Evolutionary conservation across 2,888 invertebrate genomes (phyloP).

Genomic region (Drosophila formosana): DNA sequence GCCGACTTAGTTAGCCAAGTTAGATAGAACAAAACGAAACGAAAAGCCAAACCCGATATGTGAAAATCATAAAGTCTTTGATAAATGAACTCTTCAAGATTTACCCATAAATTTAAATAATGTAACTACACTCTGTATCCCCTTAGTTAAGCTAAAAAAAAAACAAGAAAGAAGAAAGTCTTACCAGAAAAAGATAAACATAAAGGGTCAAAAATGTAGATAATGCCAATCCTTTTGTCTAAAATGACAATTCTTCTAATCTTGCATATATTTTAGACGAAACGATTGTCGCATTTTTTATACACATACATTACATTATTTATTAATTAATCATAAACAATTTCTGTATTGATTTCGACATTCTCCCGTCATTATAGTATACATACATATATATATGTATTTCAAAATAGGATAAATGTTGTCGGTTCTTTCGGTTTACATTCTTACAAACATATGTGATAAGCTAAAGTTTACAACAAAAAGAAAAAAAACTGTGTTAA

Average conservation of each 20-base stretch:
- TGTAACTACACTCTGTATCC: conserved; percentile 85
- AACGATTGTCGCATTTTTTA: conserved; percentile 82
- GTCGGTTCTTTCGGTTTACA: conserved; percentile 53
- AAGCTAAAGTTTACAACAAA: conserved; percentile 41
- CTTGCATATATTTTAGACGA: conserved; percentile 80
- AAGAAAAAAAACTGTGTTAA: conserved; percentile 63
- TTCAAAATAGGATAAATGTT: conserved; percentile 49
- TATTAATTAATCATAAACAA: conserved; percentile 30
- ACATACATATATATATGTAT: conserved; percentile 1
- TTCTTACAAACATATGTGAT: conserved; percentile 47
- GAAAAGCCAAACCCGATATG: conserved; percentile 11
- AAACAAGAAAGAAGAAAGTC: conserved; percentile 25
- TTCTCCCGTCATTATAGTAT: conserved; percentile 39
- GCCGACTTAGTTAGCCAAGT: conserved; percentile 31
- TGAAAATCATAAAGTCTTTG: conserved; percentile 16
- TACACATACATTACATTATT: conserved; percentile 46
- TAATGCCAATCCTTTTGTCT: conserved; percentile 84
- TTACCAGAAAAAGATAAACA: conserved; percentile 19
- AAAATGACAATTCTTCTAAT: conserved; percentile 77
- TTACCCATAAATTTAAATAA: conserved; percentile 61
- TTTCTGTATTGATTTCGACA: conserved; percentile 44
- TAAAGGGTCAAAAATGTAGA: conserved; percentile 66
- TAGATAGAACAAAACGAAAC: conserved; percentile 30
- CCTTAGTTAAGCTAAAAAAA: conserved; percentile 76
- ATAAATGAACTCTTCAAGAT: conserved; percentile 14